Percentiles rank a stretch among this genome's conserved stretches.
These are phyloP conservation scores for Palythoa grandis DNA, from an alignment of 92 coral and sea anemone genomes.

Conservation along the genomic window DNA sequence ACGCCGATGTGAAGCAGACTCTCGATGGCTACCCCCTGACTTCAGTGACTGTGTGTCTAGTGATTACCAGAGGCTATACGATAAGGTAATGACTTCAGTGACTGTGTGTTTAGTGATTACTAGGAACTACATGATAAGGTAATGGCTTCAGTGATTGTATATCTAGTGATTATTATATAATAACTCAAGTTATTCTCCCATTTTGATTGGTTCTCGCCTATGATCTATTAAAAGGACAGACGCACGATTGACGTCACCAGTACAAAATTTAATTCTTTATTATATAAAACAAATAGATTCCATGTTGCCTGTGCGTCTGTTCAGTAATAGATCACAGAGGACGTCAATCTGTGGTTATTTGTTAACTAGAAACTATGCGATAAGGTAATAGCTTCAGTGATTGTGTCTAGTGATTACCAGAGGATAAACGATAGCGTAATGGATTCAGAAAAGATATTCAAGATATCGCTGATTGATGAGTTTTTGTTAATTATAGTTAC, in stretches of 20 bases:
- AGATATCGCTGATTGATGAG: neutral
- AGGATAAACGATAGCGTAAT: slow-evolving; percentile 74
- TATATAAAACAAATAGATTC: too few relatives aligned
- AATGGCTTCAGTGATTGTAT: slow-evolving; percentile 85
- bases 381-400: slow-evolving; percentile 66
- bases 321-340: too few relatives aligned
- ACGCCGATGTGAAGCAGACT: slow-evolving; percentile 92
- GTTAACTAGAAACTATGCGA: too few relatives aligned
- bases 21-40: slow-evolving; percentile 95
- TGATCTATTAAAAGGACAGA: too few relatives aligned
- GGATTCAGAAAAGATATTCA: neutral
- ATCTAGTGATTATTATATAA: slow-evolving; percentile 76
- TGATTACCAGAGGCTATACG: slow-evolving; percentile 74
- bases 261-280: too few relatives aligned
- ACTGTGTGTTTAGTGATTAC: too few relatives aligned
- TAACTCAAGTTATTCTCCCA: too few relatives aligned
- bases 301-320: too few relatives aligned
- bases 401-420: slow-evolving; percentile 82
- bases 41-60: slow-evolving; percentile 87
- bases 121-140: too few relatives aligned
- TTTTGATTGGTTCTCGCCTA: too few relatives aligned
- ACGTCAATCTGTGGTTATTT: too few relatives aligned
- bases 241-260: too few relatives aligned
- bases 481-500: slow-evolving; percentile 49
- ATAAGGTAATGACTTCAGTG: slow-evolving; percentile 62